Percentiles rank a stretch among this genome's conserved stretches.
Evolutionary conservation across 2,888 invertebrate species (phyloP).

Genomic region (Tetranychus piercei): DNA sequence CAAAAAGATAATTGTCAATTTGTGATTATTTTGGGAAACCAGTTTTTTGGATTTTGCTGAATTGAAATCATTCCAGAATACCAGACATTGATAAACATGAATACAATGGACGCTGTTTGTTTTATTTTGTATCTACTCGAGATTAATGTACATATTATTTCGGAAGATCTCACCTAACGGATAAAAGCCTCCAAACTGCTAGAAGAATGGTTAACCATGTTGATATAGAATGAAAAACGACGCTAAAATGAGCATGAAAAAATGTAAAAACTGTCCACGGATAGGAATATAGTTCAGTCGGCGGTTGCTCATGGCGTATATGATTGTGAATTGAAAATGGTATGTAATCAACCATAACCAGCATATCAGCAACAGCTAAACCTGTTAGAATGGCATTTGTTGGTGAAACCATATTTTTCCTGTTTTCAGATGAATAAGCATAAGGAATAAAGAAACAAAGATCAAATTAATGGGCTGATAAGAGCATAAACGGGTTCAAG

Average conservation of each 20-base stretch:
- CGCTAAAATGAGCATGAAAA: slow-evolving; percentile 73
- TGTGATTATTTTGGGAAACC: neutral
- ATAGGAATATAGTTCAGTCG: slow-evolving; percentile 26
- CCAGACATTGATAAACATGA: too few relatives aligned
- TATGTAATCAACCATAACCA: slow-evolving; percentile 72
- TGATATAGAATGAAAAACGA: slow-evolving; percentile 69
- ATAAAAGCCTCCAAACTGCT: slow-evolving; percentile 68
- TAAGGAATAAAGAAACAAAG: neutral
- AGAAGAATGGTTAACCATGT: slow-evolving; percentile 79
- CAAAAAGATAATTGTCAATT: neutral
- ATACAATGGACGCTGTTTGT: too few relatives aligned
- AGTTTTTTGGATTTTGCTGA: neutral
- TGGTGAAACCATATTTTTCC: slow-evolving; percentile 72
- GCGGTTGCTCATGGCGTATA: slow-evolving; percentile 33
- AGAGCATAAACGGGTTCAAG: neutral
- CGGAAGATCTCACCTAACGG: slow-evolving; percentile 41
- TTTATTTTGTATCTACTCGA: too few relatives aligned
- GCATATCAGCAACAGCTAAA: slow-evolving; percentile 69
- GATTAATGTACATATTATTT: too few relatives aligned
- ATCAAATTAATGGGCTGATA: neutral
- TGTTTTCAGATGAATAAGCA: slow-evolving; percentile 27
- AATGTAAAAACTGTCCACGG: slow-evolving; percentile 69
- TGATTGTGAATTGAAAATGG: slow-evolving; percentile 68
- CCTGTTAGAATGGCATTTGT: slow-evolving; percentile 73
- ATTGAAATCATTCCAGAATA: too few relatives aligned